These are phyloP conservation scores for Cephus spinipes DNA, from an alignment of 2,888 invertebrate genomes.

Conservation along the genomic window DNA sequence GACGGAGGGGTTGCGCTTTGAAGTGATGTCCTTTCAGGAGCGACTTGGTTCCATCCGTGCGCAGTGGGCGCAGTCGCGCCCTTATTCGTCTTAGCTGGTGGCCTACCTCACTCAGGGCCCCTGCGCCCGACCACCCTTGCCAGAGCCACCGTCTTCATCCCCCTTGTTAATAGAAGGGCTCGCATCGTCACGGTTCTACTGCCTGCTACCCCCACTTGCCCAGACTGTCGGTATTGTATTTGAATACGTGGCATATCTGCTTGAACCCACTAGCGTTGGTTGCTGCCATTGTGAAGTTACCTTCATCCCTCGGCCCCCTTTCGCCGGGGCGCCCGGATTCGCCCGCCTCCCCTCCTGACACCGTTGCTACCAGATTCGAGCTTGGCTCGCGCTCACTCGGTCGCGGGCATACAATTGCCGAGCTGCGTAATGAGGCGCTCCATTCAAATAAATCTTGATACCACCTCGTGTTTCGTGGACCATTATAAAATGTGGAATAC, in stretches of 20 bases:
- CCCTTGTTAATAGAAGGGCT: constrained; percentile 60
- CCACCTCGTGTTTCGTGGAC: constrained; percentile 55
- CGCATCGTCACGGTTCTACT: constrained; percentile 34
- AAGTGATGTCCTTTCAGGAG: constrained; percentile 54
- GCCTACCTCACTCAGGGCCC: not conserved
- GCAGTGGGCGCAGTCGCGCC: constrained; percentile 35
- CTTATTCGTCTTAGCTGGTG: not conserved
- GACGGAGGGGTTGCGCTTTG: constrained; percentile 41
- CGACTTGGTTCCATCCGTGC: constrained; percentile 55
- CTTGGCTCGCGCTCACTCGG: constrained; percentile 37
- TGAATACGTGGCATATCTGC: constrained; percentile 63
- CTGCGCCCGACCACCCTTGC: not conserved
- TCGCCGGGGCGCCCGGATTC: not conserved
- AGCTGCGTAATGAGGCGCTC: constrained; percentile 64
- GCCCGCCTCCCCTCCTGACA: constrained; percentile 9
- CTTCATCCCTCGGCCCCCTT: not conserved
- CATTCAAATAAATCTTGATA: constrained; percentile 66
- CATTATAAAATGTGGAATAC: constrained; percentile 50
- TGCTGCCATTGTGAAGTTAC: constrained; percentile 32
- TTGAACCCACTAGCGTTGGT: constrained; percentile 30
- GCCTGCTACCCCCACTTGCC: constrained; percentile 45
- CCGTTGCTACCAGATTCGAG: constrained; percentile 22
- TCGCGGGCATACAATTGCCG: constrained; percentile 56
- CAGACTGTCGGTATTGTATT: constrained; percentile 59
- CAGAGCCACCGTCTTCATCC: not conserved